Conservation (phyloP, 2,113 vertebrate genomes). For the Corythoichthys haematopterus region DNA sequence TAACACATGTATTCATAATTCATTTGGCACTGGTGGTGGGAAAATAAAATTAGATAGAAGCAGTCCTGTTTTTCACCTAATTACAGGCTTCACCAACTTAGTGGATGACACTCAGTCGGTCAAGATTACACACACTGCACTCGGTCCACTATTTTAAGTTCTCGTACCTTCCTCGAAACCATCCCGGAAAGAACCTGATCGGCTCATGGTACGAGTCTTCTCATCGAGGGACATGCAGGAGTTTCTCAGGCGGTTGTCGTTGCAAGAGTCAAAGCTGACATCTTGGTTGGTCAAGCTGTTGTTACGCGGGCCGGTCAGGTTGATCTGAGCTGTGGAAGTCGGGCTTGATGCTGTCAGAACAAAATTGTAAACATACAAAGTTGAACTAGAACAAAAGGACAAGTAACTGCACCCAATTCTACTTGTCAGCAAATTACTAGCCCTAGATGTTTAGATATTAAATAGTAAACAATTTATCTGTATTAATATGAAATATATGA, state of each 20-base stretch:
- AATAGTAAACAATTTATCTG: neutral
- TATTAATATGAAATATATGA: neutral
- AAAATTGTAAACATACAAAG: neutral
- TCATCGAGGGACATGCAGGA: slow-evolving; percentile 97
- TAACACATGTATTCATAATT: slow-evolving; percentile 47
- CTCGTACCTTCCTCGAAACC: slow-evolving; percentile 96
- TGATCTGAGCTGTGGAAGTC: slow-evolving; percentile 85
- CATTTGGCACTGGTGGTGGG: slow-evolving; percentile 19
- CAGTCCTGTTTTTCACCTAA: slow-evolving; percentile 6
- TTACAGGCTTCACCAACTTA: slow-evolving; percentile 15
- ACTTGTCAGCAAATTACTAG: neutral
- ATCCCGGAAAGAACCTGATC: slow-evolving; percentile 94
- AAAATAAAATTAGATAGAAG: neutral
- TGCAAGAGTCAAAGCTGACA: slow-evolving; percentile 76
- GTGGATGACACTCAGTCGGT: neutral
- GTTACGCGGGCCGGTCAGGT: slow-evolving; percentile 81
- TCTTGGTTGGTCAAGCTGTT: slow-evolving; percentile 93
- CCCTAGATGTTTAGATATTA: neutral
- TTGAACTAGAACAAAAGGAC: neutral
- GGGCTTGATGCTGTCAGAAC: slow-evolving; percentile 78
- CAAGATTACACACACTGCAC: neutral
- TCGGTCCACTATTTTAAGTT: neutral
- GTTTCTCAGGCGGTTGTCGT: slow-evolving; percentile 86
- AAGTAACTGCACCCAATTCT: neutral
- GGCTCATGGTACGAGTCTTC: slow-evolving; percentile 92